Base-by-base conservation (phyloP, 1,140 invertebrate species). In the Lasioglossum baleicum region DNA sequence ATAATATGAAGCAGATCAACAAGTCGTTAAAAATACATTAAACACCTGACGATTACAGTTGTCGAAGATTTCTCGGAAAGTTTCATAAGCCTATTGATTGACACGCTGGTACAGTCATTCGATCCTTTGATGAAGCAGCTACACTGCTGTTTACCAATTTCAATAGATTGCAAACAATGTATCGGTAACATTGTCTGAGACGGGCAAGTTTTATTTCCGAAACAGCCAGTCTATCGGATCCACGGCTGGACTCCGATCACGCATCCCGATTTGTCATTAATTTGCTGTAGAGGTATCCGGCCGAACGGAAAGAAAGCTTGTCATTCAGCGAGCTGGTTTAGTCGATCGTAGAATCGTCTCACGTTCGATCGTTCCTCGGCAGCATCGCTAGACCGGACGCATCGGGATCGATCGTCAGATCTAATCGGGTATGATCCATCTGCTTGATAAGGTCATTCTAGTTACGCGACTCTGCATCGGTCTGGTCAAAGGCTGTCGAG, bases 401-500 rank as follows among this genome's bases (percentile, higher is more conserved):
- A 40, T 17, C 26, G 44, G 63, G 67, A 76, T 69, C 51, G 53
- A 69, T 69, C 65, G 7, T 42, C 11, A 1, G 17, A 15, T 58
- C 64, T 44, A 60, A 35, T 76, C 64, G 20, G 11, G 15, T 26
- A 51, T 26, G 67, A 64, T 69, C 63, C 35, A 48, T 60, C 60
- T 7, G 13, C 40, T 3, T 65, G 26, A 78, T 71, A 77, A 61
- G n/a, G 68, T 71, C 60, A 42, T 75, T 63, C 66, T 31, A 13
- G 20, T 74, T 77, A 74, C 26, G 61, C 67, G 63, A 81, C 80
- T 58, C n/a, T 17, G 15, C 56, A 53, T 35, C 44, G 44, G 51
- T 10, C 53, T 31, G 1, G 40, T 11, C 20, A 44, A 61, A 22
- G 26, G 31, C 44, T 10, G 13, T 3, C 44, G 8, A 40, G 75